phyloP scores from a whole-genome alignment of 2,888 invertebrate genomes.

The Dicranocentrus wangi region DNA sequence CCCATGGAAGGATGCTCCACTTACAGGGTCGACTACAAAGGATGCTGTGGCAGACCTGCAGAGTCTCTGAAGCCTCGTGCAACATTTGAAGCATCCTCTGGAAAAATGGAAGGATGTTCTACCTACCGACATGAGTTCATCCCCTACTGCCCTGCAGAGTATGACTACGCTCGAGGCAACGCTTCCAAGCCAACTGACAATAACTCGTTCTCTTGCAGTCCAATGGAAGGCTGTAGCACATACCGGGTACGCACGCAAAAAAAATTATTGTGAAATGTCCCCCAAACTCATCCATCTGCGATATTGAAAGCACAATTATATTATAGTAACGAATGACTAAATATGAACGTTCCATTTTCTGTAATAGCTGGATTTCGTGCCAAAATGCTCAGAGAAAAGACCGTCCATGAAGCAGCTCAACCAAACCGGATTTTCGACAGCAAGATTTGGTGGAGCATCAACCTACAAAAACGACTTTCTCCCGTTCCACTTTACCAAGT shows the following conservation, averaged over 20 bases:
- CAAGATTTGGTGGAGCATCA: constrained; percentile 55
- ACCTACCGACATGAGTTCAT: constrained; percentile 32
- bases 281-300: too few species aligned
- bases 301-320: too few species aligned
- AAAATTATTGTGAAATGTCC: too few species aligned
- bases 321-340: too few species aligned
- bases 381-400: constrained; percentile 36
- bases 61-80: not conserved
- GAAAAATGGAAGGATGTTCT: constrained; percentile 23
- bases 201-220: constrained; percentile 20
- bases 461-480: constrained; percentile 66
- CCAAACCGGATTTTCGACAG: constrained; percentile 52
- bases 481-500: constrained; percentile 61
- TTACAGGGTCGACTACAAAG: constrained; percentile 43
- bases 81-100: constrained; percentile 20
- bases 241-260: constrained; percentile 44
- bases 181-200: constrained; percentile 33
- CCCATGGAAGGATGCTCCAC: constrained; percentile 36
- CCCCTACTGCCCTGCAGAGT: constrained; percentile 42
- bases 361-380: constrained; percentile 58
- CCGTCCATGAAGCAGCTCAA: constrained; percentile 50
- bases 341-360: too few species aligned
- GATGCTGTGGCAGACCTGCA: constrained; percentile 38
- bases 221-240: constrained; percentile 39
- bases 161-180: constrained; percentile 36